Percentiles rank a stretch among this genome's conserved stretches.
Evolutionary conservation across 2,113 vertebrate genomes (phyloP).

Genomic region (Mus musculus): DNA sequence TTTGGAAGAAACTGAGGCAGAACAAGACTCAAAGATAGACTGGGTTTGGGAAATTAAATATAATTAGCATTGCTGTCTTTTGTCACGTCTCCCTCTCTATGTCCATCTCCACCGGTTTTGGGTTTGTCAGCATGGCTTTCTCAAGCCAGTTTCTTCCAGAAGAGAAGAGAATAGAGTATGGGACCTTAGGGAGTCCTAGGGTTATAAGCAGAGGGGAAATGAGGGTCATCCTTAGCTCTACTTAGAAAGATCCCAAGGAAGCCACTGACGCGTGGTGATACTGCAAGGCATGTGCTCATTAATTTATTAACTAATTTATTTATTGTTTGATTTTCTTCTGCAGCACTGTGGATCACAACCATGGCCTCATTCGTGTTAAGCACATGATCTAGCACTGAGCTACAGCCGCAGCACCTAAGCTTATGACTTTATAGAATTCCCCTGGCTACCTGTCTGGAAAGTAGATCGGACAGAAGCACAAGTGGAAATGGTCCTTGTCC

Average conservation of each 20-base stretch:
- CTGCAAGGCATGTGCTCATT: background rate
- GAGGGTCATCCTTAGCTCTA: background rate
- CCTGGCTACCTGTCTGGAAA: slow-evolving; percentile 3
- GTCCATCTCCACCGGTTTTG: background rate
- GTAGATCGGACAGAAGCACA: background rate
- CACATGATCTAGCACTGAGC: background rate
- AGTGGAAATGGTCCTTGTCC: background rate
- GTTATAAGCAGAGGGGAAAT: slow-evolving; percentile 8
- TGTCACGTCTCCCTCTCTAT: background rate
- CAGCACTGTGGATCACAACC: background rate
- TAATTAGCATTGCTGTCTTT: background rate
- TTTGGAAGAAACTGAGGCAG: background rate
- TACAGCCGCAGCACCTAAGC: background rate
- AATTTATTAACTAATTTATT: background rate
- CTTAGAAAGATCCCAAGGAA: slow-evolving; percentile 20
- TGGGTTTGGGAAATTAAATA: background rate
- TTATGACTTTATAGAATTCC: background rate
- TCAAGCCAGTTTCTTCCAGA: slow-evolving; percentile 6
- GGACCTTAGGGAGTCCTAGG: background rate
- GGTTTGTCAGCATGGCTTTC: slow-evolving; percentile 47
- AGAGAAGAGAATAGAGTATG: background rate
- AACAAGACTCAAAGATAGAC: background rate
- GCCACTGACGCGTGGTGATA: background rate
- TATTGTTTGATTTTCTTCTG: background rate
- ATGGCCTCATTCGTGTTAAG: background rate